Base-by-base conservation (phyloP, 2,888 invertebrate species). In the Leptogaster cylindrica region DNA sequence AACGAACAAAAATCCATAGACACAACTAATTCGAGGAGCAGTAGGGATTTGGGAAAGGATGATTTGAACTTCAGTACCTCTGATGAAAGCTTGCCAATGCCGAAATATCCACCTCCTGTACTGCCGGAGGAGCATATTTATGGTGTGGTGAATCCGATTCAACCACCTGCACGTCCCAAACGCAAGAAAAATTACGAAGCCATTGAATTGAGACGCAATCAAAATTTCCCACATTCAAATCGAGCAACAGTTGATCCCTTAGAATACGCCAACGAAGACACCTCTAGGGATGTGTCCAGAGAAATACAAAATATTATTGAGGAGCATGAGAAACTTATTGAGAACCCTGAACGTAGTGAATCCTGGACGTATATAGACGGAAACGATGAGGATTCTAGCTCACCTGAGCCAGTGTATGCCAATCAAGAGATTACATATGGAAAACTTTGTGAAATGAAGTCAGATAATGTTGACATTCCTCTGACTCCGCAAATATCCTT, bases 351-450 rank as follows among this genome's bases (percentile, higher is more conserved):
- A 51, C 77, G 79, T 25, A 79, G 79, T 70, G 77, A 79, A 3
- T 81, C 81, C 1, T 81, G 81, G 81, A 75, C 77, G 66, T 81
- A 79, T 46, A 76, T 75, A 52, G 76, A 75, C 12, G 76, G 77
- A 2, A 70, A 71, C 7, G 72, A 73, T 0, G 73, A 74, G 12
- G 68, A 68, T 12, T 44, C 39, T 36, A 70, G 70, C 36, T 72
- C 79, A 2, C 76, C 77, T 0, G 81, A 81, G 44, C 80, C 81
- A 1, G 50, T 81, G 7, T 81, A 81, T 68, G 78, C 75, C 3
- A 81, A 81, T 69, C 77, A 78, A 64, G 81, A 81, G 52, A 76
- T 78, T 2, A 77, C 79, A 14, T 81, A 81, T 68, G 80, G 79
- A 27, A 77, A 77, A 51, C 73, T 81, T 0, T 79, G 76, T 20